Evolutionary conservation across 2,888 invertebrate species (phyloP), one percentile per base, ranked within the genome.

Genomic region (Limnephilus auricula): DNA sequence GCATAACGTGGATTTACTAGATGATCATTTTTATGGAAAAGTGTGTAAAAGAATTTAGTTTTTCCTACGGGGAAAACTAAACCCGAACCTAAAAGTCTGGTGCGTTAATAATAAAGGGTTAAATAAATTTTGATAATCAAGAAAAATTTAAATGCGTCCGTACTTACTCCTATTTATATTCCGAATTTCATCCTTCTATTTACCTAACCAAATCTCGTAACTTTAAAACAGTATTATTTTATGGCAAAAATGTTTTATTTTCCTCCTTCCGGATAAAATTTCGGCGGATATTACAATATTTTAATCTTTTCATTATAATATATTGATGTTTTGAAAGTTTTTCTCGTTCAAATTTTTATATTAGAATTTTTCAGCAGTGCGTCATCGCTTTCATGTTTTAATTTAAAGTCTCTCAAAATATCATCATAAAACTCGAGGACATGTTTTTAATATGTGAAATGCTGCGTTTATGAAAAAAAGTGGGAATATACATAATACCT

Each of bases 341-440:
- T 18, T 85, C 30, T 85, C 85, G 85, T 85, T 85, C 15, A 40
- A 85, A 85, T 40, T 85, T 40, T 40, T 10, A 85, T 85, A 37
- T 85, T 45, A 80, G 45, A 37, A 85, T 85, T 45, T 85, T 45
- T 82, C 5, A 25, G 34, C 2, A 82, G 25, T 25, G 82, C 37
- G 34, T 25, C 32, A 82, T 65, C 65, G 80, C 34, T 85, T 45
- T 40, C 37, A n/a, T 45, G 30, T 40, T 85, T 85, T 85, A 40
- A 37, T 85, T 40, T 85, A 37, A 85, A 30, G 45, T 85, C 82
- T 82, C 37, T 85, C n/a, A 85, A 40, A 85, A 32, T 45, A 45
- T 85, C 45, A 85, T 85, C 80, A 30, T 25, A 25, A 82, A 82
- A 82, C 18, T 34, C 82, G 25, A 45, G n/a, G 85, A 65, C 40